phyloP scores from a whole-genome alignment of 37 sponge, comb jelly and placozoan species.

The Axinella damicornis region DNA sequence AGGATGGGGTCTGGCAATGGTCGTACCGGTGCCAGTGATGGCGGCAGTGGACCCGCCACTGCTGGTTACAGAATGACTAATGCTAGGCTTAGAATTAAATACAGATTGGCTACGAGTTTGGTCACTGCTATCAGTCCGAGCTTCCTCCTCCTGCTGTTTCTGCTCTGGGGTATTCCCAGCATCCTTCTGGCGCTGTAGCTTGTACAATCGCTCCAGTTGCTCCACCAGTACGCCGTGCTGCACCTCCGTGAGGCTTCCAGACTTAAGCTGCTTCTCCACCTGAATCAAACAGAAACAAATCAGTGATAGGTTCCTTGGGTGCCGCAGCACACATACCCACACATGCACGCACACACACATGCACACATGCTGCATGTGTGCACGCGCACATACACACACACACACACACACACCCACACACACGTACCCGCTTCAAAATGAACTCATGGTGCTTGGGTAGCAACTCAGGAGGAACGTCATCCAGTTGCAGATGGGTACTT shows the following conservation, averaged over 20 bases:
- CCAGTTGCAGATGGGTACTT: conserved; percentile 34
- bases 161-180: background rate
- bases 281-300: conserved; percentile 1
- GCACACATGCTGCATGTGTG: background rate
- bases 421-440: conserved; percentile 55
- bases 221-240: conserved; percentile 31
- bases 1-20: too few species aligned
- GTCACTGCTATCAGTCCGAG: background rate
- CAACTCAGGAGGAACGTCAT: conserved; percentile 65
- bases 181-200: conserved; percentile 39
- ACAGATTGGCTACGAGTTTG: background rate
- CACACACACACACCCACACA: background rate
- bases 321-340: background rate
- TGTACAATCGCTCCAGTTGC: conserved; percentile 51
- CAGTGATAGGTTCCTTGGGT: background rate
- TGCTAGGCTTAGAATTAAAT: background rate
- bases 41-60: too few species aligned
- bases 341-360: background rate
- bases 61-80: background rate
- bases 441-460: conserved; percentile 57
- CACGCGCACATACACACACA: conserved; percentile 1
- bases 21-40: too few species aligned
- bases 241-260: conserved; percentile 30
- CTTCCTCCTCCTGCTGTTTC: background rate
- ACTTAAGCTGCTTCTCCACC: conserved; percentile 29